These are phyloP conservation scores for Sinodicranocentrus sp. DNA, from an alignment of 2,888 invertebrate species.

Conservation along the genomic window DNA sequence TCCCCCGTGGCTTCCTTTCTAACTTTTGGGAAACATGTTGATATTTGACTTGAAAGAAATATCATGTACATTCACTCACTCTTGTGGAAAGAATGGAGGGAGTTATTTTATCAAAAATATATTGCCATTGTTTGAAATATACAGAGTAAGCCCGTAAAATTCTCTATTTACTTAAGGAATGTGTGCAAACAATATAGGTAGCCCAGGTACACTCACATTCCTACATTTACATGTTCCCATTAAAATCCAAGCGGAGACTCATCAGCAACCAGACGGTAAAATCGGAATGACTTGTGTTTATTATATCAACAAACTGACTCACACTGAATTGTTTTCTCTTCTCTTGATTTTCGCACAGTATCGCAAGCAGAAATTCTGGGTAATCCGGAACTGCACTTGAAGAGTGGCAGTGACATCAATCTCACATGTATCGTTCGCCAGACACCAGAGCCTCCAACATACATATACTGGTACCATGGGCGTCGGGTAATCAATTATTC, in stretches of 20 bases:
- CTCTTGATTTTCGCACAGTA: constrained; percentile 81
- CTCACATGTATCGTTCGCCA: constrained; percentile 87
- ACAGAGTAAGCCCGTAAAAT: too few relatives aligned
- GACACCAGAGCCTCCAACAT: constrained; percentile 90
- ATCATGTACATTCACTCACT: too few relatives aligned
- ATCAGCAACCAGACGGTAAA: too few relatives aligned
- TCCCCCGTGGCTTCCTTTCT: constrained; percentile 41
- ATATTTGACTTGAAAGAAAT: constrained; percentile 40
- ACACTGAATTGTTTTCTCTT: constrained; percentile 22
- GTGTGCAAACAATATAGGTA: too few relatives aligned
- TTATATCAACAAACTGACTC: not conserved
- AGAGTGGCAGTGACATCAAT: constrained; percentile 94
- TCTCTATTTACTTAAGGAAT: too few relatives aligned
- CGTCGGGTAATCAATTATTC: constrained; percentile 82
- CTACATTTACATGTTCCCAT: too few relatives aligned
- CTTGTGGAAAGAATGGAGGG: too few relatives aligned
- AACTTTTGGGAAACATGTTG: constrained; percentile 38
- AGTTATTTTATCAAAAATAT: too few relatives aligned
- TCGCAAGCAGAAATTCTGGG: constrained; percentile 93
- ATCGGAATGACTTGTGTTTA: not conserved
- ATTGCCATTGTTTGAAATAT: too few relatives aligned
- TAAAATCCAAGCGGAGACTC: too few relatives aligned
- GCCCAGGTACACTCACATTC: too few relatives aligned
- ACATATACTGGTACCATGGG: constrained; percentile 83
- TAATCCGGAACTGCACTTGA: constrained; percentile 91